A percentile compares a stretch with the other conserved stretches of the same genome.
Conservation (phyloP, 2,888 invertebrate species). For the Meiosimyza platycephala region DNA sequence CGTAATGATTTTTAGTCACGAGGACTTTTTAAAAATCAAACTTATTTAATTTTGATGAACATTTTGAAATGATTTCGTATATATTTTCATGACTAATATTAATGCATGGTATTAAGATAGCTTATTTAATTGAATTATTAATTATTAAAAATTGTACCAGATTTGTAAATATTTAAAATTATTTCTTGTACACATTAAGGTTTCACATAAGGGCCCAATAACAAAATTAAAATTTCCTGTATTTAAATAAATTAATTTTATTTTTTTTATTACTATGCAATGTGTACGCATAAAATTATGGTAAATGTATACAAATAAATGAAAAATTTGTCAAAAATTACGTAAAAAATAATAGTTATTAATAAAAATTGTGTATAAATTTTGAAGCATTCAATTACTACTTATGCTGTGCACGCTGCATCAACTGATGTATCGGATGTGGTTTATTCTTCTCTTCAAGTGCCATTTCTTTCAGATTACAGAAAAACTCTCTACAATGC, state of each 20-base stretch:
- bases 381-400: slow-evolving; percentile 1
- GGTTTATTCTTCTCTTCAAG: slow-evolving; percentile 59
- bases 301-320: slow-evolving; percentile 5
- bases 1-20: too few relatives aligned
- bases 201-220: slow-evolving; percentile 57
- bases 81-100: too few relatives aligned
- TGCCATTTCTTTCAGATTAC: slow-evolving; percentile 62
- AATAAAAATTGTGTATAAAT: slow-evolving; percentile 12
- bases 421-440: slow-evolving; percentile 29
- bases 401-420: not conserved
- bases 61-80: too few relatives aligned
- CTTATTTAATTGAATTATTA: not conserved
- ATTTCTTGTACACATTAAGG: slow-evolving; percentile 49
- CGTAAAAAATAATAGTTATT: not conserved
- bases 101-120: not conserved
- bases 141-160: not conserved
- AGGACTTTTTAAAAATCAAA: not conserved
- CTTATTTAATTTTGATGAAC: not conserved
- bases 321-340: not conserved
- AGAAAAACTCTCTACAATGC: slow-evolving; percentile 56
- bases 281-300: slow-evolving; percentile 9
- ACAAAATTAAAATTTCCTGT: slow-evolving; percentile 18
- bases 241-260: slow-evolving; percentile 10
- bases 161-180: slow-evolving; percentile 41
- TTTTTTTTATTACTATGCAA: slow-evolving; percentile 12